Evolutionary conservation across 2,113 vertebrate genomes (phyloP), one percentile per base, ranked within the genome.

Genomic region (Tragelaphus strepsiceros): DNA sequence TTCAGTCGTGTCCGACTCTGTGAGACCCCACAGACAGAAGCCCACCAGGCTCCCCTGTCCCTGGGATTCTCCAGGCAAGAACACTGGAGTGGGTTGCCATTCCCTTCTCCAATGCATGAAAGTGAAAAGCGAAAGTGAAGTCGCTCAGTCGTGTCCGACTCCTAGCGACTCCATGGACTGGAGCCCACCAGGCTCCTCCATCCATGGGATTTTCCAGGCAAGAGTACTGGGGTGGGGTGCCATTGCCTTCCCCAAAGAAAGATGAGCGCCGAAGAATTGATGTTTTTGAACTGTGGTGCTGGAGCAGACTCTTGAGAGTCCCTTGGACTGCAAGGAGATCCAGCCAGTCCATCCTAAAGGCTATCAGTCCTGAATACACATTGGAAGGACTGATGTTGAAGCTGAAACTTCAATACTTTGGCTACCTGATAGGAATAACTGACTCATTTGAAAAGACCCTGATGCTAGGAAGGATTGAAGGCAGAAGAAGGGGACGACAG

Each of bases 201-300:
- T 39, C 39, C 39, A 39, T 39, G 39, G 39, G 39, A 39, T 39
- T 39, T 39, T 39, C 39, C 39, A 39, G 39, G 39, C 39, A 39
- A 39, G 39, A 39, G 39, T 39, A 39, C 39, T 39, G 39, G 39
- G 39, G 39, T 39, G 39, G 39, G 39, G 39, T 39, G 39, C 39
- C 39, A 39, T 39, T 39, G 39, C 39, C 39, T 39, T 39, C 39
- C 39, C 39, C 39, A 10, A 35, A 67, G 64, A 35, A 67, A 10
- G 32, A 17, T 67, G 17, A 35, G 8, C 0, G 2, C 64, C 0
- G 1, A 71, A 35, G 17, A 35, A 71, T 21, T 21, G n/a, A 71
- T 71, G n/a, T n/a, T 71, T 67, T 71, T 71, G 16, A 71, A 71
- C 17, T 35, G n/a, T 71, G n/a, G n/a, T 71, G 17, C 0, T 67